Conservation (phyloP, 2,888 invertebrate genomes). For the Meloe dianella region DNA sequence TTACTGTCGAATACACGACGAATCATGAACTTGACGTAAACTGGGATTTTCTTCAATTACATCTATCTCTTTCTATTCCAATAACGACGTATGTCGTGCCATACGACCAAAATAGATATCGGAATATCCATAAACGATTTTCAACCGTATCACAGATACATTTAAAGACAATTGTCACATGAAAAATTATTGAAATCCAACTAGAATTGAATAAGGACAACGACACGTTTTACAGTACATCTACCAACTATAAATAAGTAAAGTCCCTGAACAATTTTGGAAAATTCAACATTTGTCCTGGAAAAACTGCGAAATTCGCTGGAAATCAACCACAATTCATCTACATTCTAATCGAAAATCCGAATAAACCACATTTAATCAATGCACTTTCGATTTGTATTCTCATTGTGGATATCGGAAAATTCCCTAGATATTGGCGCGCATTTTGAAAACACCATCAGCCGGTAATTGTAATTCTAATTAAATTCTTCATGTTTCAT, state of each 20-base stretch:
- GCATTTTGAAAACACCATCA: not conserved
- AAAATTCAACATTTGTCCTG: no score
- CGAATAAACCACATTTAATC: no score
- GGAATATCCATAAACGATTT: not conserved
- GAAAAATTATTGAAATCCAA: not conserved
- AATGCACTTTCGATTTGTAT: no score
- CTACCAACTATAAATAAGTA: not conserved
- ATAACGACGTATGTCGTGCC: not conserved
- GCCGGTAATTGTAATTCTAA: not conserved
- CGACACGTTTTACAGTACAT: not conserved
- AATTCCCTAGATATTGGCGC: not conserved
- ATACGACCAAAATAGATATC: constrained; percentile 1
- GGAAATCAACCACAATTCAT: no score
- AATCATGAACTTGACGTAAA: constrained; percentile 10
- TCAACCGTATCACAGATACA: not conserved
- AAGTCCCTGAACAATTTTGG: not conserved
- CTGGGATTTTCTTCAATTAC: not conserved
- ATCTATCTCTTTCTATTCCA: not conserved
- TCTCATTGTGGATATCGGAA: no score
- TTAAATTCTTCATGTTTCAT: no score
- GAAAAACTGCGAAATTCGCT: no score
- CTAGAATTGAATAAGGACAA: not conserved
- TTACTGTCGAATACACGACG: not conserved
- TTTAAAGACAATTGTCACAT: not conserved
- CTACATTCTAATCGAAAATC: no score